These are phyloP conservation scores for Zeugodacus cucurbitae DNA, from an alignment of 1,140 invertebrate species.

Conservation along the genomic window DNA sequence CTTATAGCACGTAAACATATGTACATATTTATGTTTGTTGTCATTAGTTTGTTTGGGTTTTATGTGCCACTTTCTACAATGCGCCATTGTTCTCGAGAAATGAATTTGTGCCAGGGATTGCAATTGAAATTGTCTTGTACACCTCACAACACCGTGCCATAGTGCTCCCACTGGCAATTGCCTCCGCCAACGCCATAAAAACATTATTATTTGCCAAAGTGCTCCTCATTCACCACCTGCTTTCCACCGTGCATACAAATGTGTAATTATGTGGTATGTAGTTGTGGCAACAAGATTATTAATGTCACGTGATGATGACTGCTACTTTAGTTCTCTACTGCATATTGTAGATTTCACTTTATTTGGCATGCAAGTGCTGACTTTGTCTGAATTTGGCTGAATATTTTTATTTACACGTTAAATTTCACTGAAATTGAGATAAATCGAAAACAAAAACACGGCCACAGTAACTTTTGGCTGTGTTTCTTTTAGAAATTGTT, in stretches of 20 bases:
- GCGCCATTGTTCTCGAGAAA: neutral
- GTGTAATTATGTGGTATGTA: neutral
- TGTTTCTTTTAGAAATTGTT: neutral
- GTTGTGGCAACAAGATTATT: neutral
- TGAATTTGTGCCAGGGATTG: neutral
- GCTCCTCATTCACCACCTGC: neutral
- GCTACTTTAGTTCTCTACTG: neutral
- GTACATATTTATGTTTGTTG: neutral
- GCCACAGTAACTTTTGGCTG: neutral
- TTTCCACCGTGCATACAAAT: neutral
- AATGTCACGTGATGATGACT: neutral
- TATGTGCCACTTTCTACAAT: constrained; percentile 25
- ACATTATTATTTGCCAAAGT: neutral
- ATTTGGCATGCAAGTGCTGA: constrained; percentile 6
- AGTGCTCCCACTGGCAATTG: neutral
- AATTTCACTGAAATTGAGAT: neutral
- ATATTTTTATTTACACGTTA: neutral
- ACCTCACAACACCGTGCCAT: neutral
- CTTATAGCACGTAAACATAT: neutral
- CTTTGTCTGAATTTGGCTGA: neutral
- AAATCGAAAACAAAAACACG: neutral
- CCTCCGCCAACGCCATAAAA: neutral
- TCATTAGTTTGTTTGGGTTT: neutral
- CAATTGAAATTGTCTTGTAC: neutral
- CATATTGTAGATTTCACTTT: constrained; percentile 2